Base-by-base conservation (phyloP, 2,888 invertebrate species). In the Teinopalpus imperialis region DNA sequence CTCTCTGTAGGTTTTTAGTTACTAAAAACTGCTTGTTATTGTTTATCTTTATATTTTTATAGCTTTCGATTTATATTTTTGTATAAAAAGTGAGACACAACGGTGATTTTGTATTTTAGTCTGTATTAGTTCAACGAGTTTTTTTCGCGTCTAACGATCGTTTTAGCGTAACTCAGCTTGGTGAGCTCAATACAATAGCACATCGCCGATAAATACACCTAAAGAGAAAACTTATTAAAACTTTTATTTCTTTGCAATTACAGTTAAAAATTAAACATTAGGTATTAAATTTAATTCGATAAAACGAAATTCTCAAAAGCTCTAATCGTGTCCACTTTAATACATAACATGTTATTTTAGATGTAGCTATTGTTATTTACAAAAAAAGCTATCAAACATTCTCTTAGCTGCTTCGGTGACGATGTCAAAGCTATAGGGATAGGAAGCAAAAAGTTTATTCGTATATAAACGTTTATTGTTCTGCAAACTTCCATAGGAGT, bases 401-500 rank as follows among this genome's bases (percentile, higher is more conserved):
- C 18, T 29, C 20, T 6, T 39, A 27, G 29, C 29, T n/a, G 39
- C 2, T 20, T 20, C 29, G 26, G 14, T 39, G 39, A 39, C 39
- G 29, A 39, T 39, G 21, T 39, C 39, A 39, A 2, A 18, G 9
- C 18, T 37, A 7, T 13, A 30, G 21, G 23, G 40, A 30, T 30
- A 40, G 20, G 10, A 13, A 20, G 14, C 18, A 32, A 43, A 34
- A 26, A 34, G 29, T n/a, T n/a, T n/a, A n/a, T n/a, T n/a, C 3
- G 32, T 10, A 14, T 8, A 27, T 10, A 29, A 41, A 7, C 34
- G 14, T 35, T 37, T 35, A 35, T 46, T 46, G 40, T 41, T 46
- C 40, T 46, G 12, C 40, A 41, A 41, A 29, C 40, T 36, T 34
- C 32, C 29, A 35, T 40, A 46, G 12, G 18, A 20, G 35, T 23